Evolutionary conservation across 1,140 invertebrate genomes (phyloP), one percentile per base, ranked within the genome.

Genomic region (Zeugodacus cucurbitae): DNA sequence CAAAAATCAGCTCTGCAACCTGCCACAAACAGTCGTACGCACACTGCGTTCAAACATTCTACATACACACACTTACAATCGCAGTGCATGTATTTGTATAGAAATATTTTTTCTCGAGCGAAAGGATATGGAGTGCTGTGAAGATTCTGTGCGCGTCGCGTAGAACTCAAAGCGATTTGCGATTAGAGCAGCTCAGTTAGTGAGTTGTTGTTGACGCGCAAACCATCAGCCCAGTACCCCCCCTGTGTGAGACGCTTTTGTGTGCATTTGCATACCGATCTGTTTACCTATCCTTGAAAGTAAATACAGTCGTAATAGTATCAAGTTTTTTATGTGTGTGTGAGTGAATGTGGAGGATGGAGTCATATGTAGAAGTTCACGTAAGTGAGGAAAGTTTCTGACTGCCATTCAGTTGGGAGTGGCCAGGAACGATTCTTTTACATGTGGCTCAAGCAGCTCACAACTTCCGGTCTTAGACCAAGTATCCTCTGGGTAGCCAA

Each of bases 1-100:
- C 37, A 87, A 87, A 87, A 70, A 86, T 34, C 74, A 82, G n/a
- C 74, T 54, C 41, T 7, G n/a, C 37, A 82, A 82, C 74, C 74
- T 48, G 41, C 74, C 74, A 26, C 74, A 44, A 48, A 82, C 74
- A 48, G 20, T 29, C 26, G 3, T 3, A 82, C 41, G 41, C 26
- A 82, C 37, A 82, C 74, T 14, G 74, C 22, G 22, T 20, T 3
- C n/a, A 54, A 82, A 48, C 41, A 54, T 17, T 11, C 17, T 17
- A 11, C 11, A 54, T 3, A 54, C 14, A 54, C 20, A 54, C 0
- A 17, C 10, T 44, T 20, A 54, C 48, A 54, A 4, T 54, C 3
- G 7, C 20, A 70, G 3, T 70, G 64, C 2, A 34, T 67, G 11
- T 67, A 8, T 17, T 34, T 67, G 32, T 14, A 11, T 17, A 11